These are phyloP conservation scores for Gulo gulo DNA, from an alignment of 2,113 vertebrate genomes.

Conservation along the genomic window DNA sequence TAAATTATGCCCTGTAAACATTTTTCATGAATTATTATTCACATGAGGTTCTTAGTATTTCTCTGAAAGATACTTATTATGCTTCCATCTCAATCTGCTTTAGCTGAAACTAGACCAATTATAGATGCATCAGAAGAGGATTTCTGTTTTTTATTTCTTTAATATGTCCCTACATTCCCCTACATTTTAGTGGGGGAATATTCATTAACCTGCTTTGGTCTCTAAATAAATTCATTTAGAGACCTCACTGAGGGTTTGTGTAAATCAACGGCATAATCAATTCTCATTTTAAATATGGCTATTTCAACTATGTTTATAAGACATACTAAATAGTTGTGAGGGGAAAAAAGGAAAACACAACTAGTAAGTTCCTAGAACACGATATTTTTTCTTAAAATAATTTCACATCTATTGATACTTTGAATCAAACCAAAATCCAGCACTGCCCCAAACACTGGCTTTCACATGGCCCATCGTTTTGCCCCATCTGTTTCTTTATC, in stretches of 20 bases:
- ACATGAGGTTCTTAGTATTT: not conserved
- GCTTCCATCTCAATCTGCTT: not conserved
- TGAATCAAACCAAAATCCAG: not conserved
- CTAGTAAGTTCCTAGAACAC: not conserved
- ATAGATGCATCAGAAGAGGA: not conserved
- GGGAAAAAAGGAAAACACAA: not conserved
- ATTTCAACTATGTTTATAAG: not conserved
- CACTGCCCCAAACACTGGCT: not conserved
- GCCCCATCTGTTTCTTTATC: not conserved
- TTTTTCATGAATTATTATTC: not conserved
- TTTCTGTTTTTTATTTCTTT: not conserved
- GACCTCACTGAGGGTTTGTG: not conserved
- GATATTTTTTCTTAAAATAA: not conserved
- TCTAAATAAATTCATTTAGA: not conserved
- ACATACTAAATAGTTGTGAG: not conserved
- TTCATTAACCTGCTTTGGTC: not conserved
- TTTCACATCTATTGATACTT: not conserved
- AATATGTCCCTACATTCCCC: not conserved
- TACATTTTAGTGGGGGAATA: not conserved
- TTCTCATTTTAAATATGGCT: not conserved
- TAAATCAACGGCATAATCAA: not conserved
- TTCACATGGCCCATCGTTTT: not conserved
- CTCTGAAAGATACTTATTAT: not conserved
- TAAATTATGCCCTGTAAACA: not conserved
- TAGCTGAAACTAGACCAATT: not conserved